Percentiles rank a stretch among this genome's conserved stretches.
Evolutionary conservation across 1,140 invertebrate species (phyloP).

Genomic region (Zaprionus gabonicus): DNA sequence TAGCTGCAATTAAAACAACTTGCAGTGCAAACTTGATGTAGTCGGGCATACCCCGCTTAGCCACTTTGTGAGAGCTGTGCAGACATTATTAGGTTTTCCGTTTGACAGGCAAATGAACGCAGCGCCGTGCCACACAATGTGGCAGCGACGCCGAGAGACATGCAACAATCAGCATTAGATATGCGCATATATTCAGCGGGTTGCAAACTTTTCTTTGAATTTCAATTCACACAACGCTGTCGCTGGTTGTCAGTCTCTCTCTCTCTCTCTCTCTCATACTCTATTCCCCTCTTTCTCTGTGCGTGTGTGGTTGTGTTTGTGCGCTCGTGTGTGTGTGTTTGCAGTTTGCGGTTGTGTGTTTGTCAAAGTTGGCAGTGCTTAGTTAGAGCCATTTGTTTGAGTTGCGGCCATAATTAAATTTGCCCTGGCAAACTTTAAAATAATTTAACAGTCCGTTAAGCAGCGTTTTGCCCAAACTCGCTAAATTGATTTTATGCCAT

Average conservation of each 20-base stretch:
- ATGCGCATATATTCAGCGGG: conserved; percentile 69
- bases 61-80: background rate
- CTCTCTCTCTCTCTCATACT: background rate
- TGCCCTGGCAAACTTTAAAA: conserved; percentile 48
- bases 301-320: background rate
- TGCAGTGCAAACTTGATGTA: background rate
- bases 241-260: background rate
- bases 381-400: conserved; percentile 73
- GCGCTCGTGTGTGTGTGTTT: conserved; percentile 9
- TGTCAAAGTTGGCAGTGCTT: conserved; percentile 51
- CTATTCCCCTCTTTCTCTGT: background rate
- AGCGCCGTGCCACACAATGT: conserved; percentile 12
- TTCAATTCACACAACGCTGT: conserved; percentile 10
- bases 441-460: conserved; percentile 60
- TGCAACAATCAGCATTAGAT: conserved; percentile 61
- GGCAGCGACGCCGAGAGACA: conserved; percentile 17
- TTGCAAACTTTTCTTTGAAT: conserved; percentile 51
- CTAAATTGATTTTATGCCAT: conserved; percentile 62
- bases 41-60: background rate
- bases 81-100: conserved; percentile 7
- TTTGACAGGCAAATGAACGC: conserved; percentile 15
- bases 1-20: background rate
- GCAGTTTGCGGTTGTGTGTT: conserved; percentile 12
- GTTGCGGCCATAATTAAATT: conserved; percentile 69
- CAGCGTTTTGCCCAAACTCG: conserved; percentile 30